Base-by-base conservation (phyloP, 2,888 invertebrate genomes). In the Aspidapion aeneum region DNA sequence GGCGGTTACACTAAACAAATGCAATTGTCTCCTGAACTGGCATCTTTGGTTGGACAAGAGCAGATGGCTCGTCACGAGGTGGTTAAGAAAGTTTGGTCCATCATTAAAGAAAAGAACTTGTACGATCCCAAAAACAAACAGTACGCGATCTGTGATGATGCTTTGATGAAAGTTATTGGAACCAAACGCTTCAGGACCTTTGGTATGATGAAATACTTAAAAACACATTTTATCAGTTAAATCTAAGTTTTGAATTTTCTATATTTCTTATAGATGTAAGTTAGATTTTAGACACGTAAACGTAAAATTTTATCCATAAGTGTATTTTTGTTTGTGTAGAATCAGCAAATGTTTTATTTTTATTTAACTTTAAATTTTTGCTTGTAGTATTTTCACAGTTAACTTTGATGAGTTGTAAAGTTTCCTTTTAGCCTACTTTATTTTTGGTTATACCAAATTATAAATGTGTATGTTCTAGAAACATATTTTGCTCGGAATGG, bases 181-280 rank as follows among this genome's bases (percentile, higher is more conserved):
- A 90, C 90, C 1, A 95, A 95, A 78, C 88, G 95, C 74, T 95
- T 98, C 86, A 90, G 93, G 73, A 94, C 94, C 61, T 97, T 97
- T 75, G 96, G 95, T 68, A 97, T 97, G 97, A 93, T 97, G 91
- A 97, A 97, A 80, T 93, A 94, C 80, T 85, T 98, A 72, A 95
- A 95, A 81, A 88, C 89, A 68, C 97, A 96, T 82, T 96, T 96
- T 80, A 82, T 86, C 75, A 85, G 85, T 74, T 87, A 84, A 82
- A 68, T 68, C 55, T 55, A 55, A 21, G 21, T 50, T 57, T 55
- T 48, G 56, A 56, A 18, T 54, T 61, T 57, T 55, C 61, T 21
- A 19, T 57, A 57, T 52, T 35, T 57, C 52, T 51, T 57, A 52
- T 51, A 18, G 50, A 52, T 52, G 22, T 61, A 62, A 62, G 57